Conservation (phyloP, 2,797 vertebrate genomes). For the Coilia nasus region DNA sequence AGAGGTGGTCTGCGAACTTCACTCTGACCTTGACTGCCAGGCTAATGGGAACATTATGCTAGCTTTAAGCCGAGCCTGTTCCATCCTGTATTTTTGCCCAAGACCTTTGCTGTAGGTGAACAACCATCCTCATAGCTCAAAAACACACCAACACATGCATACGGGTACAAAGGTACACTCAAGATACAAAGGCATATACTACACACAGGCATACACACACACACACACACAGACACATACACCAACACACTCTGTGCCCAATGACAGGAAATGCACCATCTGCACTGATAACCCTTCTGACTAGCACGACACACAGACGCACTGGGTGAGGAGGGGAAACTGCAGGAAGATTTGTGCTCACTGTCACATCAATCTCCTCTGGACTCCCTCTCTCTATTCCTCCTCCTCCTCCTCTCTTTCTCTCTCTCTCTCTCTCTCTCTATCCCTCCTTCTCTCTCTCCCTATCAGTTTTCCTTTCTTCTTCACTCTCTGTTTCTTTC, state of each 20-base stretch:
- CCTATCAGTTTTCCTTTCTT: too few species aligned
- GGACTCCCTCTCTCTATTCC: neutral
- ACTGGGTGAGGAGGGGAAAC: neutral
- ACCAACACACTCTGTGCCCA: neutral
- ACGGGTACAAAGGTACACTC: too few species aligned
- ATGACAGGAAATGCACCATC: neutral
- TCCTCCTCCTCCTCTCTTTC: neutral
- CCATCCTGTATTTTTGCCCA: neutral
- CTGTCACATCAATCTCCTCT: neutral
- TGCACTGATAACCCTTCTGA: neutral
- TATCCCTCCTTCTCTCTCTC: neutral
- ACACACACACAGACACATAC: constrained; percentile 33
- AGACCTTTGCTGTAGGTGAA: too few species aligned
- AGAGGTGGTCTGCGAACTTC: neutral
- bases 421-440: neutral
- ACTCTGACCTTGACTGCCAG: constrained; percentile 35
- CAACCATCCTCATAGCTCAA: too few species aligned
- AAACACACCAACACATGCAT: too few species aligned
- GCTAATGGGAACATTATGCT: constrained; percentile 3
- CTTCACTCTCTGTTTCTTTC: too few species aligned
- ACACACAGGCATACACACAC: neutral
- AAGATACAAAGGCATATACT: too few species aligned
- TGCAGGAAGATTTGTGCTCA: neutral
- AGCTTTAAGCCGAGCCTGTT: neutral
- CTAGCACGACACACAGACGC: neutral